phyloP scores from a whole-genome alignment of 2,113 vertebrate species.

The Oryzias melastigma region DNA sequence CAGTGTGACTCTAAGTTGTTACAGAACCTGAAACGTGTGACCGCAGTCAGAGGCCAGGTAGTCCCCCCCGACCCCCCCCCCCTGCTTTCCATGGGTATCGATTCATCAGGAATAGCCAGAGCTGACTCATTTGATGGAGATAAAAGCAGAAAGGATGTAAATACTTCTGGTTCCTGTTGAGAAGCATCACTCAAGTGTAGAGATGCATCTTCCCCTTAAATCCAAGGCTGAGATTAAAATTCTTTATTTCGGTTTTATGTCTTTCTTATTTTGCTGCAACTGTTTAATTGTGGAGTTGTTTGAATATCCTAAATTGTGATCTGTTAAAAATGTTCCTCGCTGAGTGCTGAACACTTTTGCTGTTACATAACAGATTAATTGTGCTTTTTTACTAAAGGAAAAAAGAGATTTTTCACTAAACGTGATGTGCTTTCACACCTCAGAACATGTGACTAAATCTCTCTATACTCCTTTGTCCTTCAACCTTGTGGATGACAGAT shows the following conservation, averaged over 20 bases:
- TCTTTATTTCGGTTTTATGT: too few relatives aligned
- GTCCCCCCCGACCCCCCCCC: slow-evolving; percentile 22
- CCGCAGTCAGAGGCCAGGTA: neutral
- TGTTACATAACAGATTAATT: neutral
- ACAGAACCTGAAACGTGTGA: slow-evolving; percentile 35
- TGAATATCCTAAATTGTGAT: too few relatives aligned
- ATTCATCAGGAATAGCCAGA: slow-evolving; percentile 6
- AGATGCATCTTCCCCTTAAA: neutral
- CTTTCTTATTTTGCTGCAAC: too few relatives aligned
- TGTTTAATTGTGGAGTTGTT: too few relatives aligned
- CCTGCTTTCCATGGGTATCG: slow-evolving; percentile 12
- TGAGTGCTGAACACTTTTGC: too few relatives aligned
- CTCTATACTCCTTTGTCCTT: too few relatives aligned
- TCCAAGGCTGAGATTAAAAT: neutral
- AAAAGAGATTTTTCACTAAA: neutral
- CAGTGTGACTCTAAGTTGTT: slow-evolving; percentile 53
- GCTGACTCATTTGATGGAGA: slow-evolving; percentile 1
- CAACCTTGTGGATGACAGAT: too few relatives aligned
- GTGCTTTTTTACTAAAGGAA: neutral
- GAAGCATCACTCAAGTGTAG: neutral
- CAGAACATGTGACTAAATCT: neutral
- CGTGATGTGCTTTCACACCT: neutral
- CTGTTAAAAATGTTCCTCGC: too few relatives aligned
- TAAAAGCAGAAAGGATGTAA: slow-evolving; percentile 15
- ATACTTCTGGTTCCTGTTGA: slow-evolving; percentile 9